These are phyloP conservation scores for Neostethus bicornis DNA, from an alignment of 2,797 vertebrate genomes.

Conservation along the genomic window DNA sequence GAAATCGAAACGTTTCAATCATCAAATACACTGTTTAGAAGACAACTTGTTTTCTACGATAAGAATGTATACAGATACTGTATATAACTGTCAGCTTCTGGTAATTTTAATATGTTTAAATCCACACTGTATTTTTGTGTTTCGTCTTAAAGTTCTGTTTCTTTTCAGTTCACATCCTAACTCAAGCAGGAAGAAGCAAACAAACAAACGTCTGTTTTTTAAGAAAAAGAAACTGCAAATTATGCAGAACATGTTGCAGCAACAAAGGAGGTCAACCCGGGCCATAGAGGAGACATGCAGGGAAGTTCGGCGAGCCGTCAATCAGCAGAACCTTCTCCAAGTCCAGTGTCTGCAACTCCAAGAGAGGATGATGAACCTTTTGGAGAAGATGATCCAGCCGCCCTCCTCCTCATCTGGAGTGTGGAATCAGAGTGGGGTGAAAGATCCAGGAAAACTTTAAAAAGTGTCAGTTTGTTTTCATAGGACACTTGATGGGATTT, in stretches of 20 bases:
- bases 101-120: background rate
- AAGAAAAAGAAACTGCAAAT: slow-evolving; percentile 91
- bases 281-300: slow-evolving; percentile 94
- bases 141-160: slow-evolving; percentile 1
- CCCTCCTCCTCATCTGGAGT: slow-evolving; percentile 37
- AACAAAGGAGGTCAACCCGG: slow-evolving; percentile 88
- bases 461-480: background rate
- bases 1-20: too few species aligned
- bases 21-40: too few species aligned
- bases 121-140: background rate
- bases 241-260: slow-evolving; percentile 93
- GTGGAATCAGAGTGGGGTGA: slow-evolving; percentile 53
- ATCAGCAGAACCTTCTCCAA: slow-evolving; percentile 96
- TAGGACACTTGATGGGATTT: background rate
- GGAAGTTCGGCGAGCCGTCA: slow-evolving; percentile 91
- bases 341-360: slow-evolving; percentile 96
- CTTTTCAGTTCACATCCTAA: slow-evolving; percentile 74
- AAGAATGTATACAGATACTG: too few species aligned
- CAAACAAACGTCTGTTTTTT: slow-evolving; percentile 71
- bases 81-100: too few species aligned
- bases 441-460: slow-evolving; percentile 68
- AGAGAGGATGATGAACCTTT: slow-evolving; percentile 97
- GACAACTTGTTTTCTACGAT: too few species aligned
- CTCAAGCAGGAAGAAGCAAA: slow-evolving; percentile 82
- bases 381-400: slow-evolving; percentile 91